Percentiles rank a stretch among this genome's conserved stretches.
Conservation (phyloP, 2,888 invertebrate species). For the Carterocephalus palaemon region DNA sequence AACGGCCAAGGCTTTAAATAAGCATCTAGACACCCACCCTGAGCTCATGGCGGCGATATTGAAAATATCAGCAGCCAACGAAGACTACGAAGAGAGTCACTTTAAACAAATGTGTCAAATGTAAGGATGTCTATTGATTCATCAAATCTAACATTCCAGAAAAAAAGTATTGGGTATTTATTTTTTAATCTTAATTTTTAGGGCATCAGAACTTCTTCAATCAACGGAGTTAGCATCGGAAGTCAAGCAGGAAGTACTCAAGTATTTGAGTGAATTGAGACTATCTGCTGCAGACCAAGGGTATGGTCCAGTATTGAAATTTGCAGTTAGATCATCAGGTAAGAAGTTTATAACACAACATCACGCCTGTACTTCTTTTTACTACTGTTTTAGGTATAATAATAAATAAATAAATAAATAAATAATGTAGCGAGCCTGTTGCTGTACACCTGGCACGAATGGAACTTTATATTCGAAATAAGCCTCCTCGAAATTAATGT, state of each 20-base stretch:
- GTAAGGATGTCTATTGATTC: no score
- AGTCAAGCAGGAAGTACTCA: constrained; percentile 55
- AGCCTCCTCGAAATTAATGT: no score
- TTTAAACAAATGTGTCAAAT: constrained; percentile 74
- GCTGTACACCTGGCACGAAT: no score
- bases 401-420: no score
- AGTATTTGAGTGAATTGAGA: constrained; percentile 48
- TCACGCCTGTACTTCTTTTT: no score
- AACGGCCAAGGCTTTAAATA: constrained; percentile 80
- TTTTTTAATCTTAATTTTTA: no score
- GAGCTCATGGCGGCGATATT: constrained; percentile 66
- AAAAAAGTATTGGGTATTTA: no score
- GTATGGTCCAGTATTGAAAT: constrained; percentile 55
- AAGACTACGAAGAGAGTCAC: constrained; percentile 61
- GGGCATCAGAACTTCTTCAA: constrained; percentile 64
- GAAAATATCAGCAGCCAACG: constrained; percentile 73
- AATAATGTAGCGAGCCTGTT: no score
- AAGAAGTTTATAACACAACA: constrained; percentile 22
- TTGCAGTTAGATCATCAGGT: constrained; percentile 83
- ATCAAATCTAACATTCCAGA: neutral
- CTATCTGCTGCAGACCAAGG: constrained; percentile 45
- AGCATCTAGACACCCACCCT: constrained; percentile 73
- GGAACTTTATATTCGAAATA: no score
- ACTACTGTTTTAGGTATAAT: no score
- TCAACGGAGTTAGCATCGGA: constrained; percentile 55